A percentile compares a stretch with the other conserved stretches of the same genome.
phyloP scores from a whole-genome alignment of 2,797 vertebrate genomes.

The Anomalospiza imberbis region DNA sequence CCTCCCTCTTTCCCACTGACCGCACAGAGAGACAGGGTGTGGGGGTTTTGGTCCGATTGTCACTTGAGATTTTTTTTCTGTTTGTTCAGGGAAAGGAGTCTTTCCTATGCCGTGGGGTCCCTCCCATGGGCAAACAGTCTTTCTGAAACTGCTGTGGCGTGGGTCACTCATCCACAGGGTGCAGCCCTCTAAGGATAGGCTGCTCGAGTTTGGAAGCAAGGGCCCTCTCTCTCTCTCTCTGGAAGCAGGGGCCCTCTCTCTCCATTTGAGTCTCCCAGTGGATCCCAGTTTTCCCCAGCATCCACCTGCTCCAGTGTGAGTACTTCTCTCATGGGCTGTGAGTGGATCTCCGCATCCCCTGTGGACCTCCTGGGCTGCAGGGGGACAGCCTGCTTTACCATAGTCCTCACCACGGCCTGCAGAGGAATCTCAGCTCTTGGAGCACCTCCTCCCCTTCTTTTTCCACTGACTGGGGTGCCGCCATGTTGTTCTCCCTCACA shows the following conservation, averaged over 20 bases:
- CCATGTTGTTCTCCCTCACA: too few relatives aligned
- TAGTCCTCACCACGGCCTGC: background rate
- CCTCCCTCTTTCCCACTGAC: background rate
- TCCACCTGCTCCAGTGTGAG: background rate
- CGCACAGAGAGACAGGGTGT: background rate
- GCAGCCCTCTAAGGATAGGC: background rate
- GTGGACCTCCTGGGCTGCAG: background rate
- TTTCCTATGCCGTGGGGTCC: background rate
- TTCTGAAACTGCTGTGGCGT: fast-evolving
- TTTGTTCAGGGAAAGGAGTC: background rate
- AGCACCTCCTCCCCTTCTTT: background rate
- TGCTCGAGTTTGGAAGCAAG: background rate
- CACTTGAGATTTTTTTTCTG: background rate
- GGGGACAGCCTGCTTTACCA: background rate
- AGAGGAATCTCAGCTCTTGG: background rate
- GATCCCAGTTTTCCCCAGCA: background rate
- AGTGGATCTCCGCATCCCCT: background rate
- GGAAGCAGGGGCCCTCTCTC: too few relatives aligned
- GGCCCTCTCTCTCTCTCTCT: background rate
- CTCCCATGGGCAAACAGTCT: background rate
- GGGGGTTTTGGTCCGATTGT: background rate
- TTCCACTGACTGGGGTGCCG: fast-evolving
- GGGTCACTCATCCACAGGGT: fast-evolving
- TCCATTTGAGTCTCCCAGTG: fast-evolving
- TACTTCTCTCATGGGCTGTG: background rate